These are phyloP conservation scores for Rhamphomyia laevipes DNA, from an alignment of 2,888 invertebrate species.

Conservation along the genomic window DNA sequence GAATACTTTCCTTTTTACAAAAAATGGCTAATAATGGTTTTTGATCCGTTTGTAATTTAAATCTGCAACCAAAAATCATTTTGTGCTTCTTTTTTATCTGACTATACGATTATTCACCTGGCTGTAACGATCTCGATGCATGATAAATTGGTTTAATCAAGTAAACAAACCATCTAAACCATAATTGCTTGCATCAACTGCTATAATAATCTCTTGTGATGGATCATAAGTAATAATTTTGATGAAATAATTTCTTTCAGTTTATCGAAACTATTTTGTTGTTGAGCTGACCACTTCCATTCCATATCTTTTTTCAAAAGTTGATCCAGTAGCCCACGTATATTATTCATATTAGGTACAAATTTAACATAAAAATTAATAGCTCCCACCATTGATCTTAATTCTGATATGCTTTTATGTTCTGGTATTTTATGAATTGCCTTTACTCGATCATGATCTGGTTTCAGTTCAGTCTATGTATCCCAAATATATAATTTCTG, in stretches of 20 bases:
- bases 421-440: constrained; percentile 2
- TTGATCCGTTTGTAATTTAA: constrained; percentile 14
- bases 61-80: constrained; percentile 8
- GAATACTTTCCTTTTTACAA: constrained; percentile 12
- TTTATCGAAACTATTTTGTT: background rate
- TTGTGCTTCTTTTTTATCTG: background rate
- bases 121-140: background rate
- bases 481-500: background rate
- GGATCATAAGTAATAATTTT: constrained; percentile 7
- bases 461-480: background rate
- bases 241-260: constrained; percentile 4
- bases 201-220: constrained; percentile 4
- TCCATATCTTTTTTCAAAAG: background rate
- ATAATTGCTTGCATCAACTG: constrained; percentile 1
- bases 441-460: constrained; percentile 2
- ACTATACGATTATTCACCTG: too few species aligned
- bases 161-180: constrained; percentile 3
- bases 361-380: constrained; percentile 7
- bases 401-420: background rate
- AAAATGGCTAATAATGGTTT: constrained; percentile 15
- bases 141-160: constrained; percentile 2
- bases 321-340: constrained; percentile 3
- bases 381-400: constrained; percentile 7
- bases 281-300: constrained; percentile 9
- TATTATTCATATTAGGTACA: constrained; percentile 5